Evolutionary conservation across 92 coral and sea anemone species (phyloP).

Genomic region (Phenganax marumi): DNA sequence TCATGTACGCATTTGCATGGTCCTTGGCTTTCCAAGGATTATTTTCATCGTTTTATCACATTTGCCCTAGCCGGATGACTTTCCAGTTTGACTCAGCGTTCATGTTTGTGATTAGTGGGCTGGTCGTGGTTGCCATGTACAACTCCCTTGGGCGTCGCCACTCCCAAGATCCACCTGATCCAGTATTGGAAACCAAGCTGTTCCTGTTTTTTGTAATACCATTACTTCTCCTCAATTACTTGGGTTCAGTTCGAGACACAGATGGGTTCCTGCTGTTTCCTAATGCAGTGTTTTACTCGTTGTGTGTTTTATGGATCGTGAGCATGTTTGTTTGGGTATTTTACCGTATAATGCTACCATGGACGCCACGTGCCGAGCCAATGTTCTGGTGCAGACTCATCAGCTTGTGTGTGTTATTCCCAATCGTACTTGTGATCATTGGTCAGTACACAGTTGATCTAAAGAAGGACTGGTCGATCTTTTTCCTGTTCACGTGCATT

Average conservation of each 20-base stretch:
- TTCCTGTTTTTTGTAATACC: slow-evolving; percentile 94
- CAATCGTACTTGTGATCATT: slow-evolving; percentile 72
- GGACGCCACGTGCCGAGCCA: slow-evolving; percentile 38
- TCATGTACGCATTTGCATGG: slow-evolving; percentile 89
- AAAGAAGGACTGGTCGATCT: slow-evolving; percentile 75
- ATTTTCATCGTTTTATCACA: slow-evolving; percentile 87
- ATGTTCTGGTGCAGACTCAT: slow-evolving; percentile 38
- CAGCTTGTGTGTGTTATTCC: slow-evolving; percentile 64
- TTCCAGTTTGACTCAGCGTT: slow-evolving; percentile 99
- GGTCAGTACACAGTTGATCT: slow-evolving; percentile 58
- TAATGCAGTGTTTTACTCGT: slow-evolving; percentile 70
- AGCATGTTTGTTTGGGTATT: slow-evolving; percentile 77
- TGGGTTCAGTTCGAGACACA: slow-evolving; percentile 86
- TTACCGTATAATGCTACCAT: slow-evolving; percentile 67
- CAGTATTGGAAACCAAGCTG: slow-evolving; percentile 70
- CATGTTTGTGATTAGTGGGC: slow-evolving; percentile 90
- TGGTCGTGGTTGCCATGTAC: slow-evolving; percentile 77
- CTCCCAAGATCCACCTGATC: slow-evolving; percentile 5
- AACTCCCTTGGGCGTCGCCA: slow-evolving; percentile 63
- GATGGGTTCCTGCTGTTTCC: slow-evolving; percentile 66
- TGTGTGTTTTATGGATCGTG: slow-evolving; percentile 68
- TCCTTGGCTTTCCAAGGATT: slow-evolving; percentile 85
- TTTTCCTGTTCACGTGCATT: slow-evolving; percentile 89
- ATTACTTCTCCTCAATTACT: slow-evolving; percentile 75
- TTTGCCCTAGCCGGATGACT: slow-evolving; percentile 92